A percentile compares a stretch with the other conserved stretches of the same genome.
phyloP scores from a whole-genome alignment of 2,888 invertebrate genomes.

The Aspidiotus rigidus region DNA sequence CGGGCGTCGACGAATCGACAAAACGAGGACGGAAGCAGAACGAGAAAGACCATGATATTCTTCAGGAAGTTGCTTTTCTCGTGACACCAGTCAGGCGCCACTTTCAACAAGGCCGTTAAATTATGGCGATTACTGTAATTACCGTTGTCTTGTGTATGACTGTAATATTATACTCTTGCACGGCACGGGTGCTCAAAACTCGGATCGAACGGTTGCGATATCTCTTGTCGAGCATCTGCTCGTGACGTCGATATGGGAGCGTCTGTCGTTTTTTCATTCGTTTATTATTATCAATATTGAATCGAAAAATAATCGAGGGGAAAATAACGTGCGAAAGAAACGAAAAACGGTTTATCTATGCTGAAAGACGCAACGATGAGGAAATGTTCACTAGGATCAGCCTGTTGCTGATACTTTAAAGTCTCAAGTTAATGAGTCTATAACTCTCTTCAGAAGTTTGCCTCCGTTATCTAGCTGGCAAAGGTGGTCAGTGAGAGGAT shows the following conservation, averaged over 20 bases:
- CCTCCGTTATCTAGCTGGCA: too few species aligned
- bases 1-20: slow-evolving; percentile 4
- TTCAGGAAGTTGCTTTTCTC: slow-evolving; percentile 4
- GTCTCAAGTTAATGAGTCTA: too few species aligned
- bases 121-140: slow-evolving; percentile 12
- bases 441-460: too few species aligned
- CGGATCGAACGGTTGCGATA: slow-evolving; percentile 4
- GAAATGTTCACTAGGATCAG: too few species aligned
- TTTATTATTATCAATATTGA: too few species aligned
- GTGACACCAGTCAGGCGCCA: slow-evolving; percentile 4
- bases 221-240: background rate
- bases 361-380: too few species aligned
- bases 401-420: too few species aligned
- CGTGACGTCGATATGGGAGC: too few species aligned
- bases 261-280: too few species aligned
- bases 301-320: too few species aligned
- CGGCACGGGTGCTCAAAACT: background rate
- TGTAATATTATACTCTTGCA: too few species aligned
- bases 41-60: slow-evolving; percentile 1
- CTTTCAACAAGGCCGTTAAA: slow-evolving; percentile 20
- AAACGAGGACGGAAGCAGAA: background rate
- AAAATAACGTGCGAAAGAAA: background rate
- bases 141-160: background rate
- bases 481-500: too few species aligned
- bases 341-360: background rate